Evolutionary conservation across 2,113 vertebrate genomes (phyloP), one percentile per base, ranked within the genome.

Genomic region (Amphiprion ocellaris): DNA sequence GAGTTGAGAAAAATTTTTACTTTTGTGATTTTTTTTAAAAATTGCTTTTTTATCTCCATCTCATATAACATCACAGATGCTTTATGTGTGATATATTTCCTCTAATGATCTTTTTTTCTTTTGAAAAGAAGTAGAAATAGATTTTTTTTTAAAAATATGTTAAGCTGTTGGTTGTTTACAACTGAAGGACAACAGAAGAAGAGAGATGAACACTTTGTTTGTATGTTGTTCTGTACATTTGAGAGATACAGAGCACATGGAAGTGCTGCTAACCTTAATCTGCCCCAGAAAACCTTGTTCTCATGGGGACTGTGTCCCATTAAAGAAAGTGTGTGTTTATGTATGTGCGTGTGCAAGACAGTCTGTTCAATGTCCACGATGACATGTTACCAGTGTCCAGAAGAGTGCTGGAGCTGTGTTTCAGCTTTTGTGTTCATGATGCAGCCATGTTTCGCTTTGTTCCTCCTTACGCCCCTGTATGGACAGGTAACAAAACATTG

Each of bases 201-300:
- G 39, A 62, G 23, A 55, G 4, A 69, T 2, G 26, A 63, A 14
- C 12, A 33, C 16, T 28, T 26, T n/a, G 1, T 53, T 47, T 59
- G 53, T 83, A 58, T 44, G 33, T 44, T 83, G 49, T 55, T 10
- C 28, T 30, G 19, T 28, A 56, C 54, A 69, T 63, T 30, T 58
- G 33, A 4, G 50, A 84, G 70, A 71, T 23, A n/a, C 9, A 23
- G 28, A 54, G 10, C 21, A 61, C 30, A 23, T 55, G 49, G 63
- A 63, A 71, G 54, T 30, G 64, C 60, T 61, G 64, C 74, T 82
- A 46, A 64, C 74, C 61, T 73, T 83, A 69, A 82, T 78, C 55
- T 87, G 87, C 68, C 86, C 89, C 66, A 89, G 82, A 90, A 90
- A 80, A 54, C 49, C 59, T 52, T 21, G 26, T 41, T 62, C 82